Base-by-base conservation (phyloP, 2,797 vertebrate species). In the Sarcophilus harrisii region DNA sequence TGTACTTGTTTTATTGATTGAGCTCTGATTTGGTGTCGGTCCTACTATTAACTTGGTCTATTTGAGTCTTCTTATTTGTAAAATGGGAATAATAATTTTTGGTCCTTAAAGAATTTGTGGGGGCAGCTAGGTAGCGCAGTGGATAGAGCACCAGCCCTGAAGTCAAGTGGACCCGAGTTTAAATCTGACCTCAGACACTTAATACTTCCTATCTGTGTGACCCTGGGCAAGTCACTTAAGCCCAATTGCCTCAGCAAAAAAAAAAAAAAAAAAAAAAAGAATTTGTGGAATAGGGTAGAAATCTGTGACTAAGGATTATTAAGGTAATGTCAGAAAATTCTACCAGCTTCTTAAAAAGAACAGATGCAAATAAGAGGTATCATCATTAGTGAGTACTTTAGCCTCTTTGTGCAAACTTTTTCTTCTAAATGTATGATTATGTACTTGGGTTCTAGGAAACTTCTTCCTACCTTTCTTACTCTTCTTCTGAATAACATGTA, bases 371-470 rank as follows among this genome's bases (percentile, higher is more conserved):
- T 58, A 94, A 81, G 6, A 60, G 59, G 66, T 58, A 49, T 6
- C 55, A 30, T 59, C 45, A 29, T 32, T 29, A 49, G 73, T 58
- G 14, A 5, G 49, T 24, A 81, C 45, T 52, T 38, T 32, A 81
- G 58, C 38, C 57, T 81, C 91, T 92, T n/a, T 24, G 11, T 29
- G 32, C 49, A 90, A 90, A 90, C 55, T 8, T 29, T 32, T 90
- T 13, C 30, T 29, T 57, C 57, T 73, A 94, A 59, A 66, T 38
- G 58, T 16, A 38, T 11, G 32, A 28, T 38, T 13, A 54, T 57
- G 57, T 81, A 28, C 29, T 95, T 29, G 91, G 89, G 95, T n/a
- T 93, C n/a, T 30, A 93, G 52, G 92, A 93, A 92, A 57, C 14
- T 14, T 29, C 81, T 52, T 49, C 55, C 57, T 29, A 49, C 54